These are phyloP conservation scores for Chelidonichthys spinosus DNA, from an alignment of 2,797 vertebrate species.

Conservation along the genomic window DNA sequence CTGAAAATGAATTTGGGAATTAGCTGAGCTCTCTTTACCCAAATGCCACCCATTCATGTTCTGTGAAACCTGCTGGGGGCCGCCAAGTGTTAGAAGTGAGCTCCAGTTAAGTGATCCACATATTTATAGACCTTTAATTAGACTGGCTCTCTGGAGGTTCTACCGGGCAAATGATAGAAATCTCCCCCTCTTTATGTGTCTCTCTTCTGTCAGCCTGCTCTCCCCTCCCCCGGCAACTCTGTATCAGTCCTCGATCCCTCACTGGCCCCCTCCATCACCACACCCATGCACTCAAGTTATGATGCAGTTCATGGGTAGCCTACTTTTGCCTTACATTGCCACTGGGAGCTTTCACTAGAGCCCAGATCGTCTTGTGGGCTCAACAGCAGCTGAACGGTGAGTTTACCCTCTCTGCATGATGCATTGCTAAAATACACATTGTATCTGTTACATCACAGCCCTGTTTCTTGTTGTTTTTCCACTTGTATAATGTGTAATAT, in stretches of 20 bases:
- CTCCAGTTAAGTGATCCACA: constrained; percentile 78
- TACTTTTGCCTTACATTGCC: constrained; percentile 64
- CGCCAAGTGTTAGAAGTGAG: constrained; percentile 67
- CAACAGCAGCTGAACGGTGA: constrained; percentile 64
- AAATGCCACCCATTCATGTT: constrained; percentile 48
- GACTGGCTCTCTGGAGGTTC: constrained; percentile 73
- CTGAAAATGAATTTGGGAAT: constrained; percentile 58
- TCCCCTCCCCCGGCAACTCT: constrained; percentile 47
- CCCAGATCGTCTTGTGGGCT: constrained; percentile 49
- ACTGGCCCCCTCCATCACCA: constrained; percentile 70
- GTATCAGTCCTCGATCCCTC: constrained; percentile 55
- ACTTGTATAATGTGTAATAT: constrained; percentile 4
- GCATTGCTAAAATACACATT: constrained; percentile 14
- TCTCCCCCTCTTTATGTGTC: constrained; percentile 55
- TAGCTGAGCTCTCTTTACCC: constrained; percentile 49
- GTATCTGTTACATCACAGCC: background rate
- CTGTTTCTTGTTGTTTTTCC: constrained; percentile 25
- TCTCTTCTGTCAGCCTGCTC: constrained; percentile 37
- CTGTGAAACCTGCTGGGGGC: constrained; percentile 55
- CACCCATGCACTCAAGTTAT: constrained; percentile 68
- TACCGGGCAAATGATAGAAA: constrained; percentile 69
- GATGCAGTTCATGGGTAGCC: constrained; percentile 61
- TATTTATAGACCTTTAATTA: constrained; percentile 82
- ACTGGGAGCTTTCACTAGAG: constrained; percentile 38
- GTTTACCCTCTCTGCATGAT: constrained; percentile 49